These are phyloP conservation scores for Cheirogaleus medius DNA, from an alignment of 2,113 vertebrate species.

Conservation along the genomic window DNA sequence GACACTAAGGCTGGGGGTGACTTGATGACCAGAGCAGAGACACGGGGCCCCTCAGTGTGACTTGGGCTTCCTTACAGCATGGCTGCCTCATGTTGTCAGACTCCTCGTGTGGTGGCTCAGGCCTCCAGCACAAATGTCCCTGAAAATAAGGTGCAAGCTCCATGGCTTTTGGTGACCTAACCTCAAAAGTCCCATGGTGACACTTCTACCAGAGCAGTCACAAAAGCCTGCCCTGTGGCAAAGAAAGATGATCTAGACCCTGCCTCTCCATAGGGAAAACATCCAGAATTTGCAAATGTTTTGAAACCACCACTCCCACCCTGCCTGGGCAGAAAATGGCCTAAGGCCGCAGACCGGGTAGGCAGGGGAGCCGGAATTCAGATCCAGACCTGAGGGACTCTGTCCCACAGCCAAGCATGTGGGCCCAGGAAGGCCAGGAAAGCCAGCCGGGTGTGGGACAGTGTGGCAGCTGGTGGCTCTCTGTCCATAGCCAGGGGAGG, in stretches of 20 bases:
- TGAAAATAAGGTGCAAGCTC: too few relatives aligned
- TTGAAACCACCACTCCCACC: not conserved
- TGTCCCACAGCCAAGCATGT: too few relatives aligned
- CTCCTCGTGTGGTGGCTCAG: not conserved
- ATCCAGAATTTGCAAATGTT: not conserved
- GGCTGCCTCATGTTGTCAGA: not conserved
- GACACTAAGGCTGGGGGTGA: not conserved
- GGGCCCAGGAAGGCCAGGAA: not conserved
- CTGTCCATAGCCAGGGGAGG: not conserved
- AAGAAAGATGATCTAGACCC: not conserved
- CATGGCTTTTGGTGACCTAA: not conserved
- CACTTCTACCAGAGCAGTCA: not conserved
- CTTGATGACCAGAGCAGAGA: not conserved
- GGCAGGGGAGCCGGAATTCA: not conserved
- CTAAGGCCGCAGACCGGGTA: not conserved
- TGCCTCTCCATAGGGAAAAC: not conserved
- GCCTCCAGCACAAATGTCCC: not conserved
- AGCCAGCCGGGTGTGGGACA: rapidly evolving
- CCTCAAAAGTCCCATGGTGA: not conserved
- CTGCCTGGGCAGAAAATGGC: not conserved
- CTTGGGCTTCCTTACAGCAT: not conserved
- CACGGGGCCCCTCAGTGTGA: not conserved
- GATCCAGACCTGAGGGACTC: not conserved
- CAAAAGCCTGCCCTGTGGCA: not conserved
- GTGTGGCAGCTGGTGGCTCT: too few relatives aligned